Evolutionary conservation across 2,113 vertebrate species (phyloP).

Genomic region (Plecturocebus donacophilus): DNA sequence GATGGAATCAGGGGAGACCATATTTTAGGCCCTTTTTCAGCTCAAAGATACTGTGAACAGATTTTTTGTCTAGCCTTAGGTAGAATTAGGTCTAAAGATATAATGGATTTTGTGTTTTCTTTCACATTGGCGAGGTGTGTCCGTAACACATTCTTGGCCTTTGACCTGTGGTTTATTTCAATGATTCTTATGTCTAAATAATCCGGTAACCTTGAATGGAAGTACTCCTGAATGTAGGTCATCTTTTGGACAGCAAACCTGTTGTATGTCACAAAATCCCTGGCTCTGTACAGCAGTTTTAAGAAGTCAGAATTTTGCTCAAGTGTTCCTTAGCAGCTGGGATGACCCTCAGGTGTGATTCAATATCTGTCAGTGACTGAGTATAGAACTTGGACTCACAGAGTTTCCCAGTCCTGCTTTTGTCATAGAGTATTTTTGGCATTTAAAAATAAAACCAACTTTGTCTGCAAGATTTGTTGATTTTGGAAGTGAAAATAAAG

Average conservation of each 20-base stretch:
- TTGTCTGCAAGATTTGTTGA: not conserved
- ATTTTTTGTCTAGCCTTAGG: not conserved
- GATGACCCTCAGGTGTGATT: not conserved
- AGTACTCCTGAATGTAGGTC: not conserved
- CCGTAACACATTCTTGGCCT: not conserved
- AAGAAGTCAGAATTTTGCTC: not conserved
- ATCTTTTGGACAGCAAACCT: not conserved
- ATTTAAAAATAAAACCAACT: slow-evolving; percentile 22
- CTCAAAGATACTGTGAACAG: not conserved
- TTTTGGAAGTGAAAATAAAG: not conserved
- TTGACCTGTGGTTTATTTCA: not conserved
- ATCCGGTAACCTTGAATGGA: not conserved
- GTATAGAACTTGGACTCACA: not conserved
- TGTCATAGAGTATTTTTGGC: not conserved
- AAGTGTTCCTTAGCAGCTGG: not conserved
- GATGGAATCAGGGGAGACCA: not conserved
- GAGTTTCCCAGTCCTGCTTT: not conserved
- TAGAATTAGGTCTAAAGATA: not conserved
- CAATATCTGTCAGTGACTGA: not conserved
- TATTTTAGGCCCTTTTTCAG: not conserved
- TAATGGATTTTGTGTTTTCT: not conserved
- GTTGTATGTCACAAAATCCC: not conserved
- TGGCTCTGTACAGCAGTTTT: not conserved
- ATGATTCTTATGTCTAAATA: not conserved
- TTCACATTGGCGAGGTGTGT: not conserved